Evolutionary conservation across 2,113 vertebrate species (phyloP).

Genomic region (Melanerpes formicivorus): DNA sequence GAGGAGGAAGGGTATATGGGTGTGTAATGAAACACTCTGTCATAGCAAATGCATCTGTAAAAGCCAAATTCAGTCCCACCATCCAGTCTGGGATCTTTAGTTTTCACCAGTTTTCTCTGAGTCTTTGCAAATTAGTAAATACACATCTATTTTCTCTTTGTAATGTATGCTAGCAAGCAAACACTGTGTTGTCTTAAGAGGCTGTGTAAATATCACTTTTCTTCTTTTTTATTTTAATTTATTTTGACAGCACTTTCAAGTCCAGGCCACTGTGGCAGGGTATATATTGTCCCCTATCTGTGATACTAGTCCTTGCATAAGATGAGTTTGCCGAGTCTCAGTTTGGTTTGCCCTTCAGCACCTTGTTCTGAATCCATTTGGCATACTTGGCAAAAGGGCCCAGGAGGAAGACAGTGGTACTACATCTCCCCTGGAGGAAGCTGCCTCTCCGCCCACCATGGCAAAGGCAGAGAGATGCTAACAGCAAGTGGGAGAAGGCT

Average conservation of each 20-base stretch:
- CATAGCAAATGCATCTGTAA: background rate
- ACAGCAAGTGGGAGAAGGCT: background rate
- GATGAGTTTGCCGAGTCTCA: background rate
- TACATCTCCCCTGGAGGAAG: background rate
- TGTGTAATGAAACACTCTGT: background rate
- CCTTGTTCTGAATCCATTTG: background rate
- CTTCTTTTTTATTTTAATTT: background rate
- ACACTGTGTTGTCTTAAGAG: background rate
- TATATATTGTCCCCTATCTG: background rate
- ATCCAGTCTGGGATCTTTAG: background rate
- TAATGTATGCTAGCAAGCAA: fast-evolving
- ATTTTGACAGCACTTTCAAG: background rate
- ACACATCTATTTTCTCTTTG: background rate
- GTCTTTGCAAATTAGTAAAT: background rate
- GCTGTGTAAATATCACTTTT: background rate
- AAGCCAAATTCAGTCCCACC: background rate
- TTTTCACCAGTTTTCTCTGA: background rate
- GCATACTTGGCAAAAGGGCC: background rate
- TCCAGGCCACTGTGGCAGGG: background rate
- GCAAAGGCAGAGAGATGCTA: background rate
- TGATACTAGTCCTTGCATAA: background rate
- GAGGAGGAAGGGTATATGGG: background rate
- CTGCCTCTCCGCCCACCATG: fast-evolving
- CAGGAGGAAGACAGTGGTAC: background rate
- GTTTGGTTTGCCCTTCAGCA: background rate